Evolutionary conservation across 2,888 invertebrate genomes (phyloP).

Genomic region (Tethea ocularis): DNA sequence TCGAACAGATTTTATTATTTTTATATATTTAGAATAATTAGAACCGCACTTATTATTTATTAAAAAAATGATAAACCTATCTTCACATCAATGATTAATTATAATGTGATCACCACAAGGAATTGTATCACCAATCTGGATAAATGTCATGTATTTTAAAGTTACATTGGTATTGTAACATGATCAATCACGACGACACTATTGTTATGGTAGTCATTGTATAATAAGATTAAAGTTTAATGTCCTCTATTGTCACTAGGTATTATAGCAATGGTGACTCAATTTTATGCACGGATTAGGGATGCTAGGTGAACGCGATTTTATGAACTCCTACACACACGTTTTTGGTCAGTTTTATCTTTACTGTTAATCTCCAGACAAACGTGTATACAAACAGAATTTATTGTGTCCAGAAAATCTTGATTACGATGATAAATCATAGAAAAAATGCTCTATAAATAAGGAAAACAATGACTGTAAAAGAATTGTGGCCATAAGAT

Average conservation of each 20-base stretch:
- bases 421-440: not conserved
- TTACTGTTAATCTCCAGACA: not conserved
- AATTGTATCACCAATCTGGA: constrained; percentile 37
- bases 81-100: constrained; percentile 8
- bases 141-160: constrained; percentile 30
- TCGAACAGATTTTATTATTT: too few species aligned
- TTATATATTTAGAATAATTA: too few species aligned
- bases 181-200: constrained; percentile 44
- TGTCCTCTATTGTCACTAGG: constrained; percentile 36
- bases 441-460: not conserved
- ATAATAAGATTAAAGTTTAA: constrained; percentile 46
- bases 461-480: not conserved
- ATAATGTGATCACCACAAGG: constrained; percentile 16
- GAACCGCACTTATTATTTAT: too few species aligned
- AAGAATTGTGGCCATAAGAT: not conserved
- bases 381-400: not conserved
- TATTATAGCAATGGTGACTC: constrained; percentile 37
- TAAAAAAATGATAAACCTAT: too few species aligned
- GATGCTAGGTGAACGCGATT: constrained; percentile 21
- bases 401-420: not conserved
- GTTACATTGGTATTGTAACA: constrained; percentile 26
- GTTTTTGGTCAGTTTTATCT: constrained; percentile 7
- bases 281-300: constrained; percentile 40
- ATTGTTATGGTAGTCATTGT: constrained; percentile 20
- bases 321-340: not conserved